These are phyloP conservation scores for Aptenodytes patagonicus DNA, from an alignment of 2,113 vertebrate species.

Conservation along the genomic window DNA sequence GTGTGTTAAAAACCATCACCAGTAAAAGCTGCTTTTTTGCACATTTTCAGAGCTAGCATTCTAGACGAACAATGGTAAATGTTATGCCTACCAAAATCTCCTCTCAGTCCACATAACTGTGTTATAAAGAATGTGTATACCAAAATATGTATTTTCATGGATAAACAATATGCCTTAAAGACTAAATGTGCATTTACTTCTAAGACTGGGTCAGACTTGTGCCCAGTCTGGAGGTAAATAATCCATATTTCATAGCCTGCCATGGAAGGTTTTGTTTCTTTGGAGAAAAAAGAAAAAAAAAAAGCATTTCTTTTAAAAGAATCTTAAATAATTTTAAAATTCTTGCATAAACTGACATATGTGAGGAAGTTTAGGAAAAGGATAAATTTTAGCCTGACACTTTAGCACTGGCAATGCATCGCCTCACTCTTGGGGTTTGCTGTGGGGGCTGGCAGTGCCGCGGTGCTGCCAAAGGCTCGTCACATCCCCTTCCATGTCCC, in stretches of 20 bases:
- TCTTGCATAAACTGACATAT: background rate
- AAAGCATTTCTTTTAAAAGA: background rate
- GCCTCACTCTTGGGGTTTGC: accelerated
- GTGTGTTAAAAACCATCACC: conserved; percentile 6
- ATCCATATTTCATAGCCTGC: conserved; percentile 29
- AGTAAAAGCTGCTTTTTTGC: conserved; percentile 52
- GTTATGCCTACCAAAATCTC: conserved; percentile 37
- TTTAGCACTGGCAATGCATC: background rate
- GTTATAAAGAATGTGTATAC: conserved; percentile 39
- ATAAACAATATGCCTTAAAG: conserved; percentile 62
- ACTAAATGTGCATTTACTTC: conserved; percentile 54
- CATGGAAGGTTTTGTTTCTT: background rate
- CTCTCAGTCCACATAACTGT: conserved; percentile 11
- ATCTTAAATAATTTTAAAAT: background rate
- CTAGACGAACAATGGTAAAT: background rate
- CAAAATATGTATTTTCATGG: conserved; percentile 37
- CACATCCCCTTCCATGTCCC: accelerated
- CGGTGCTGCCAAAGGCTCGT: background rate
- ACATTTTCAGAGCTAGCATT: conserved; percentile 39
- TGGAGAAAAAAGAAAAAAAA: background rate
- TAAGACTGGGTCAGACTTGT: background rate
- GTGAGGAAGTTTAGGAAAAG: background rate
- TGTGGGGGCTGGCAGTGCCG: background rate
- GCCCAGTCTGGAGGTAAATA: conserved; percentile 61
- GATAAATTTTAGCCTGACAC: background rate